Base-by-base conservation (phyloP, 1,140 invertebrate genomes). In the Bombus sibiricus region DNA sequence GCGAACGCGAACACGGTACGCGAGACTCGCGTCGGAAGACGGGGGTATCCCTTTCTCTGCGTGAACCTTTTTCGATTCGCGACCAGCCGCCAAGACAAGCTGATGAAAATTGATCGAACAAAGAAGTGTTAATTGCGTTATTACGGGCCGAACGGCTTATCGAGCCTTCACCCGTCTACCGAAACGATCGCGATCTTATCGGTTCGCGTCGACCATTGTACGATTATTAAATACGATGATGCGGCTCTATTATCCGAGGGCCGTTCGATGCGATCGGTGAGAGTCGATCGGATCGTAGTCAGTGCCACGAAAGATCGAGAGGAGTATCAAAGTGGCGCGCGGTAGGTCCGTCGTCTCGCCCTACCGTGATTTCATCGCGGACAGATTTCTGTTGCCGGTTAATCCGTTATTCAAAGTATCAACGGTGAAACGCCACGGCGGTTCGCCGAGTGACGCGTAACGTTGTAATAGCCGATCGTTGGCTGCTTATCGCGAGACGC, bases 41-140 rank as follows among this genome's bases (percentile, higher is more conserved):
- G 22, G 12, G 12, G 0, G 6, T 34, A 53, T 32, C 22, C 34
- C 47, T 74, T 78, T 85, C 86, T 88, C 79, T 57, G 76, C 82
- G 59, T 81, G 71, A 64, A 69, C 34, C 66, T 22, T 62, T 75
- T 85, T 64, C 64, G 69, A 84, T 89, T 89, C 47, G 47, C 47
- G 47, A 53, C 47, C 18, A 53, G 47, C 47, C 73, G 85, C 81
- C 69, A 89, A 68, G 73, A 68, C 77, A 79, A 89, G 66, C 72
- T 53, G 78, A 87, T 79, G 88, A 74, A 88, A 90, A 90, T 90
- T 87, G 82, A 88, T 90, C 89, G 85, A 91, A 91, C 90, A 91
- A 91, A 88, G 90, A 91, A 89, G 90, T 91, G 90, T 91, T 91
- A 91, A 91, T 91, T 91, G 90, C 90, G 90, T 91, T 91, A 91